Evolutionary conservation across 1,140 invertebrate species (phyloP), one percentile per base, ranked within the genome.

Genomic region (Scaptomyza hsui): DNA sequence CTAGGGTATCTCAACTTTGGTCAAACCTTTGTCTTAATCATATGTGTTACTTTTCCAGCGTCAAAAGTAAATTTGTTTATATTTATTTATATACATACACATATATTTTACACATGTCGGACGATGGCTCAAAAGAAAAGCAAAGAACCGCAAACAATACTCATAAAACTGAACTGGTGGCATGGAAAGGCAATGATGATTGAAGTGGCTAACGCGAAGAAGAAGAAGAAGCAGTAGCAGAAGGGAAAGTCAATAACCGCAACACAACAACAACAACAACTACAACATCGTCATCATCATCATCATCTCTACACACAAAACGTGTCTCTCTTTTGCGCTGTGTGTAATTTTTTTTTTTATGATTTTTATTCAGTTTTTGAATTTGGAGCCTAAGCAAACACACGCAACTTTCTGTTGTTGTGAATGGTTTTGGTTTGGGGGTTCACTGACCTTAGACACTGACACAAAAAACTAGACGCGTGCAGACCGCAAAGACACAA

Each of bases 371-470:
- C n/a, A n/a, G n/a, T 10, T 21, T 65, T 57, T 64, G 44, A 16
- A n/a, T 71, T 64, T 71, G n/a, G 64, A 67, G 78, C 82, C 82
- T 86, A 86, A 88, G 64, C 56, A 88, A 86, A 86, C 78, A 86
- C 78, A 86, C 81, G 81, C 73, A 85, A 67, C 64, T 72, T 64
- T 63, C 41, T 75, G 53, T 39, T 21, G 29, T 52, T 35, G 52
- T 42, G 12, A 21, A 16, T 53, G 26, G 26, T 29, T 29, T 9
- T 18, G 32, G 19, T 42, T 32, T 13, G 44, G 41, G 41, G 53
- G 80, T 80, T 85, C 80, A 86, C 57, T 63, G 81, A 86, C 76
- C 81, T 85, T 26, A 68, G 81, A 83, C 65, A 78, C 53, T 4
- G 10, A 52, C 37, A 37, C 12, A n/a, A 37, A 37, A 37, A 37